phyloP scores from a whole-genome alignment of 2,797 vertebrate species.

The Alosa sapidissima region DNA sequence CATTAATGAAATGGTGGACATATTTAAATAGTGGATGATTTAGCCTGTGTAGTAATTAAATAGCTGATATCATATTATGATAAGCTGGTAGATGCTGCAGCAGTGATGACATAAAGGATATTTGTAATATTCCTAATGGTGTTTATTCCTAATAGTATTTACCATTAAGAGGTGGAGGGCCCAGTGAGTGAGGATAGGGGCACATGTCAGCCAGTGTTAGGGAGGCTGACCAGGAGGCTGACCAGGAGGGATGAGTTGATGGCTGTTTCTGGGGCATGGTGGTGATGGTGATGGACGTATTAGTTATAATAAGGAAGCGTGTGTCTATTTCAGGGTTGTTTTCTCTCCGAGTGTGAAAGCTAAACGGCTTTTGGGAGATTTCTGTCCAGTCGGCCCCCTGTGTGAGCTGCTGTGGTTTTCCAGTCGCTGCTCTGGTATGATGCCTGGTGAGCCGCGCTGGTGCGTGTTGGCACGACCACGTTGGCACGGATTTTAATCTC shows the following conservation, averaged over 20 bases:
- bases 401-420: neutral
- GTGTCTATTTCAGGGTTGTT: conserved; percentile 35
- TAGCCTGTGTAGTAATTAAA: too few relatives aligned
- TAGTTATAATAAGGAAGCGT: neutral
- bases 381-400: too few relatives aligned
- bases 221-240: too few relatives aligned
- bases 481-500: neutral
- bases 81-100: neutral
- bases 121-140: neutral
- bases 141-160: too few relatives aligned
- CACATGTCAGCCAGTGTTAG: neutral
- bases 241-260: neutral
- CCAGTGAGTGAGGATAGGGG: neutral
- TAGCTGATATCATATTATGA: too few relatives aligned
- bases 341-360: neutral
- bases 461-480: neutral
- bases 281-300: neutral
- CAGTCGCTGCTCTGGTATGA: conserved; percentile 43
- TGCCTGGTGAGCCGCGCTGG: neutral
- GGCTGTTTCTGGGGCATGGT: neutral
- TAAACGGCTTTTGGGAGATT: neutral
- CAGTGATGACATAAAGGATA: neutral
- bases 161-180: neutral
- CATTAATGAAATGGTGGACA: too few relatives aligned
- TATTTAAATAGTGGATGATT: too few relatives aligned